These are phyloP conservation scores for Dasyornis broadbenti DNA, from an alignment of 2,113 vertebrate species.

Conservation along the genomic window DNA sequence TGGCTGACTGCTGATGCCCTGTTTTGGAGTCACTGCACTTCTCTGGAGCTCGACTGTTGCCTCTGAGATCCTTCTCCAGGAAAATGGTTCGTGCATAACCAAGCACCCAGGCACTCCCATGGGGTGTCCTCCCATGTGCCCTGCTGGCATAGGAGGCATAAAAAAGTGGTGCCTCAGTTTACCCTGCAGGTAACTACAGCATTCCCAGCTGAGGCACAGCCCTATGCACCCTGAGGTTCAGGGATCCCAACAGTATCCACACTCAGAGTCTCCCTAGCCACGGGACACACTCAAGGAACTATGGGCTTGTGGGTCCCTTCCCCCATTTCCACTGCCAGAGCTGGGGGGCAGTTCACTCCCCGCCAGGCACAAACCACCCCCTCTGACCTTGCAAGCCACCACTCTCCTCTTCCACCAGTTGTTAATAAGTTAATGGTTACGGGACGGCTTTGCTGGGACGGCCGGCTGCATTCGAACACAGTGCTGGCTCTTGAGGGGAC, in stretches of 20 bases:
- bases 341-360: slow-evolving; percentile 5
- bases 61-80: neutral
- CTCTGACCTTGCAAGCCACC: slow-evolving; percentile 48
- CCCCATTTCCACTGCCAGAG: neutral
- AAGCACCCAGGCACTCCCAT: neutral
- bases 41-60: accelerated
- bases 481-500: neutral
- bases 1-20: neutral
- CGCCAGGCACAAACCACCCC: slow-evolving; percentile 20
- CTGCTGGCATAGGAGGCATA: neutral
- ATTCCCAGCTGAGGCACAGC: neutral
- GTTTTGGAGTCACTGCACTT: neutral
- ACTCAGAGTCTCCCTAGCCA: neutral
- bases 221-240: neutral
- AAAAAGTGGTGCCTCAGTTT: neutral
- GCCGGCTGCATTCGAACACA: accelerated
- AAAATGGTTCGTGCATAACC: neutral
- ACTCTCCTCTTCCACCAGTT: neutral
- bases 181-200: neutral
- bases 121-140: neutral
- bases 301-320: neutral
- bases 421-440: slow-evolving; percentile 72
- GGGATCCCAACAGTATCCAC: neutral
- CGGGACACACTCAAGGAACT: accelerated
- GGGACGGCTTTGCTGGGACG: neutral